phyloP scores from a whole-genome alignment of 2,113 vertebrate genomes.

The Campylomormyrus numenius region DNA sequence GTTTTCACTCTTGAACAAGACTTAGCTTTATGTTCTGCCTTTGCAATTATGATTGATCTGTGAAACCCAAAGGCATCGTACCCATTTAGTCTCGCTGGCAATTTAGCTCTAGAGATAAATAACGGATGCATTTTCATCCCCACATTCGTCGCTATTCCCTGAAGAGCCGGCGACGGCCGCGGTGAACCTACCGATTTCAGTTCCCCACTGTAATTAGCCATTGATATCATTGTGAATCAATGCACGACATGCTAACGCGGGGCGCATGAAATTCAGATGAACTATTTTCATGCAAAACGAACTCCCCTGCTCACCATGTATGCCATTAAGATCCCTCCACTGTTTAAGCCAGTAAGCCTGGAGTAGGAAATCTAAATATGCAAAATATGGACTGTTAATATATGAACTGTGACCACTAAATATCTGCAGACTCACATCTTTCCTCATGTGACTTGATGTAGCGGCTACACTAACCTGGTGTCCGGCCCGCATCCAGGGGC shows the following conservation, averaged over 20 bases:
- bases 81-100: constrained; percentile 31
- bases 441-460: background rate
- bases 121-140: constrained; percentile 32
- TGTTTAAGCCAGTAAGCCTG: background rate
- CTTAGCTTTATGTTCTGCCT: background rate
- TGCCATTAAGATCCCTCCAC: background rate
- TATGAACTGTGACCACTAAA: background rate
- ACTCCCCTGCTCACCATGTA: constrained; percentile 9
- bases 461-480: background rate
- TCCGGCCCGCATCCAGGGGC: background rate
- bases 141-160: constrained; percentile 18
- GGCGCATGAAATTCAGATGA: constrained; percentile 33
- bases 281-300: constrained; percentile 33
- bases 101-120: constrained; percentile 29
- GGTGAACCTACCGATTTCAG: constrained; percentile 37
- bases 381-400: background rate
- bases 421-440: background rate
- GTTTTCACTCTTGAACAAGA: background rate
- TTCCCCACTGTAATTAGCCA: constrained; percentile 34
- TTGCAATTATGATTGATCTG: constrained; percentile 37
- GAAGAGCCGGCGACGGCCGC: constrained; percentile 16
- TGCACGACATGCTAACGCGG: constrained; percentile 20
- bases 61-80: constrained; percentile 33
- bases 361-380: background rate
- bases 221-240: constrained; percentile 25